Conservation (phyloP, 2,113 vertebrate genomes). For the Pterophyllum scalare region DNA sequence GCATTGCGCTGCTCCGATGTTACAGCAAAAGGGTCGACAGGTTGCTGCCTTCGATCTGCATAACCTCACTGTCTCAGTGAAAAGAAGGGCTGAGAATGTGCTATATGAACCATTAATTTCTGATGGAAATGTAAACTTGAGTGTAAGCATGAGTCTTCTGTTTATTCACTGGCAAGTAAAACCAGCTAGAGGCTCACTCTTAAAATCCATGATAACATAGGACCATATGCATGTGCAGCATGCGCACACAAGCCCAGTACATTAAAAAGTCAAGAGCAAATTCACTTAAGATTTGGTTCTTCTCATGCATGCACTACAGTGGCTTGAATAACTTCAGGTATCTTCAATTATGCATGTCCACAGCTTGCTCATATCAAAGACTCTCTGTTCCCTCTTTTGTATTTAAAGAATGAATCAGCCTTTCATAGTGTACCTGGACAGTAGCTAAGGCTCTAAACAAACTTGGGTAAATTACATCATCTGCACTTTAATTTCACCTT, state of each 20-base stretch:
- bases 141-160: neutral
- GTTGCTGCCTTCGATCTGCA: slow-evolving; percentile 39
- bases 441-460: slow-evolving; percentile 11
- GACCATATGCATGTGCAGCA: neutral
- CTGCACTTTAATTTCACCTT: slow-evolving; percentile 45
- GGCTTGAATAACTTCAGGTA: slow-evolving; percentile 51
- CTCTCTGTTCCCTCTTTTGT: neutral
- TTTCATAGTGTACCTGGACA: neutral
- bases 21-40: slow-evolving; percentile 41
- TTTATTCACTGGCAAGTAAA: neutral
- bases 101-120: neutral
- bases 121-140: neutral
- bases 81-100: neutral
- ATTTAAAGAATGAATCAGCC: slow-evolving; percentile 24
- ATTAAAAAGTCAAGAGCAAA: slow-evolving; percentile 59
- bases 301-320: slow-evolving; percentile 51
- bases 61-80: slow-evolving; percentile 16
- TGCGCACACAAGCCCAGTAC: slow-evolving; percentile 9
- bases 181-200: neutral
- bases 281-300: slow-evolving; percentile 36
- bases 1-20: slow-evolving; percentile 50
- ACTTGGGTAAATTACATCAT: slow-evolving; percentile 39
- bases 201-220: neutral
- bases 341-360: slow-evolving; percentile 59
- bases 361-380: slow-evolving; percentile 39